These are phyloP conservation scores for Lynx canadensis DNA, from an alignment of 2,113 vertebrate genomes.

Conservation along the genomic window DNA sequence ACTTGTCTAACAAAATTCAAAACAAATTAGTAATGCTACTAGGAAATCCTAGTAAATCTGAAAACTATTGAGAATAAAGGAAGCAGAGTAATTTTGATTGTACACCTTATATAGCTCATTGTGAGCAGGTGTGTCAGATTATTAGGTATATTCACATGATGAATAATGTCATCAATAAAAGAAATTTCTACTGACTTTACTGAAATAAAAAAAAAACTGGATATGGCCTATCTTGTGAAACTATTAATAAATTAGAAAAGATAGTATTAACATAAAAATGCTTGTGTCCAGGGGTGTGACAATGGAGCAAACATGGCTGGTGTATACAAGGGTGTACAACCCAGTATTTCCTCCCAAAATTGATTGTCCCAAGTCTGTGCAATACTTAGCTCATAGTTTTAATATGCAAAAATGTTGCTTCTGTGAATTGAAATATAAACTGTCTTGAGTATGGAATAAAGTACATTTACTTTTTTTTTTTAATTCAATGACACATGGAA, in stretches of 20 bases:
- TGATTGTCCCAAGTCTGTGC: not conserved
- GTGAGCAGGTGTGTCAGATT: not conserved
- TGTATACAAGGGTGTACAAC: not conserved
- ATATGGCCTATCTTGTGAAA: not conserved
- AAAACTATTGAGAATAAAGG: not conserved
- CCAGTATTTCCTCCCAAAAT: not conserved
- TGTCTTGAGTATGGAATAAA: not conserved
- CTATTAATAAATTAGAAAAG: not conserved
- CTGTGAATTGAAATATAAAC: not conserved
- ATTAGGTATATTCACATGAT: not conserved
- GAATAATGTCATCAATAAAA: not conserved
- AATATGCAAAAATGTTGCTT: not conserved
- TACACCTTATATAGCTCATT: not conserved
- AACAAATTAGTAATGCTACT: not conserved
- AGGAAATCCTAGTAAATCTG: not conserved
- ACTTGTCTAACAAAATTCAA: slow-evolving; percentile 1
- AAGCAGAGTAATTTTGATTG: not conserved
- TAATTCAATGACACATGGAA: not conserved
- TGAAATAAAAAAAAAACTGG: slow-evolving; percentile 24
- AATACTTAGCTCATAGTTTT: not conserved
- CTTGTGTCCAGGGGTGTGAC: not conserved
- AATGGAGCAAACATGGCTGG: not conserved
- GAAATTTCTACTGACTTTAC: not conserved
- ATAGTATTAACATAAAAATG: not conserved
- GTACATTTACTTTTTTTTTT: not conserved